phyloP scores from a whole-genome alignment of 2,888 invertebrate species.

The Allacma fusca region DNA sequence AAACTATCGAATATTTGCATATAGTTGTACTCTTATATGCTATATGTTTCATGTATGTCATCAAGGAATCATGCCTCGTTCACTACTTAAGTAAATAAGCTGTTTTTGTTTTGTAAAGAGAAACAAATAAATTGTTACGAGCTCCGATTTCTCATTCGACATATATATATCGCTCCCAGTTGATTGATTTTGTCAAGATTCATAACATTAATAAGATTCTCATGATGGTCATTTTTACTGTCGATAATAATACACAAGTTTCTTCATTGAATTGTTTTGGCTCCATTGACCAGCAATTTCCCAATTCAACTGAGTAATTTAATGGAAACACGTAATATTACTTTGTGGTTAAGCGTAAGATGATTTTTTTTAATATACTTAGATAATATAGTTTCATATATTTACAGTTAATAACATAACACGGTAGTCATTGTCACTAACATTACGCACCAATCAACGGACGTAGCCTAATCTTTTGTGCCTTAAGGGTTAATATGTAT shows the following conservation, averaged over 20 bases:
- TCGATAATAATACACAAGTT: not conserved
- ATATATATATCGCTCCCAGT: not conserved
- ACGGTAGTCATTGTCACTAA: not conserved
- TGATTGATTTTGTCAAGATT: not conserved
- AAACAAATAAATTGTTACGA: not conserved
- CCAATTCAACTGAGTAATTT: constrained; percentile 24
- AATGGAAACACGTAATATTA: constrained; percentile 4
- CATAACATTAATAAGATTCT: not conserved
- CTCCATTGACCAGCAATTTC: constrained; percentile 38
- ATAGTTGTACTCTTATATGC: not conserved
- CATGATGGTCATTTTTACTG: not conserved
- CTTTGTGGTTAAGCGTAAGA: constrained; percentile 29
- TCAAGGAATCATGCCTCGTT: too few species aligned
- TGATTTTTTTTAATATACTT: constrained; percentile 14
- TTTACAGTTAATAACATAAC: not conserved
- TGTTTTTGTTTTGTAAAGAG: not conserved
- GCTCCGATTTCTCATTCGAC: not conserved
- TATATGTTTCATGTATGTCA: too few species aligned
- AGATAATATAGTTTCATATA: too few species aligned
- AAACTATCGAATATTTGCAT: not conserved
- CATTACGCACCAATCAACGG: constrained; percentile 5
- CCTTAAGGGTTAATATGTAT: too few species aligned
- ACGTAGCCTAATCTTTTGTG: too few species aligned
- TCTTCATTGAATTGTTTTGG: constrained; percentile 14
- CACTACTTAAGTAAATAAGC: too few species aligned